phyloP scores from a whole-genome alignment of 1,140 invertebrate species.

The Ooceraea biroi region DNA sequence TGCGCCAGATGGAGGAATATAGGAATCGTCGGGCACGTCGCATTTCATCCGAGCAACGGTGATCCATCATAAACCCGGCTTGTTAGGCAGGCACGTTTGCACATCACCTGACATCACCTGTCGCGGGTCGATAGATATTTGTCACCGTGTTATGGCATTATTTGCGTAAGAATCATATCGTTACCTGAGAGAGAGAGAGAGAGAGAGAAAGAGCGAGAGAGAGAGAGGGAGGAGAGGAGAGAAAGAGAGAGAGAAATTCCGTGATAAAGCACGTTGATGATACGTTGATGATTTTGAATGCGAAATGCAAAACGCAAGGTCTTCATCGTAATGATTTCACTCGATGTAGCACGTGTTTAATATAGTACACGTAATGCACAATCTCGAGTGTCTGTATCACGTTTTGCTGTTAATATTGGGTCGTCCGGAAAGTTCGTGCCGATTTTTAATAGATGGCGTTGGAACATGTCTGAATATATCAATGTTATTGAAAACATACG shows the following conservation, averaged over 20 bases:
- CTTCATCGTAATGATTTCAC: conserved; percentile 54
- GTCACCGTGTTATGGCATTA: conserved; percentile 61
- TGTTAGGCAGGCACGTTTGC: conserved; percentile 25
- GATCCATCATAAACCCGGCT: conserved; percentile 33
- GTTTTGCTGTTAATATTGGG: no score
- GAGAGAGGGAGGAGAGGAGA: no score
- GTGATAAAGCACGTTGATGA: conserved; percentile 46
- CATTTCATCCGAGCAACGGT: conserved; percentile 15
- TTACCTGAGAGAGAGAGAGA: background rate
- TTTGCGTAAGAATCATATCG: conserved; percentile 66
- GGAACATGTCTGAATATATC: no score
- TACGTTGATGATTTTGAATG: conserved; percentile 63
- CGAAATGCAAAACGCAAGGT: conserved; percentile 64
- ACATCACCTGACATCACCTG: conserved; percentile 19
- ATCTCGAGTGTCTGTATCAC: no score
- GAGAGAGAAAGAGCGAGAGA: background rate
- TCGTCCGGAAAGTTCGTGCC: no score
- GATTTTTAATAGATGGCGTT: no score
- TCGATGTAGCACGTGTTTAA: conserved; percentile 1
- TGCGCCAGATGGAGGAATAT: conserved; percentile 34
- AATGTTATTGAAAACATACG: no score
- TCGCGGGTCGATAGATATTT: conserved; percentile 58
- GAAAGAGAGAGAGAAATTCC: conserved; percentile 57
- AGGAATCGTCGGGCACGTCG: conserved; percentile 12
- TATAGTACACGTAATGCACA: no score